Evolutionary conservation across 30 jellyfish, hydroid and myxozoan genomes (phyloP), one percentile per base, ranked within the genome.

Genomic region (Clytia hemisphaerica): DNA sequence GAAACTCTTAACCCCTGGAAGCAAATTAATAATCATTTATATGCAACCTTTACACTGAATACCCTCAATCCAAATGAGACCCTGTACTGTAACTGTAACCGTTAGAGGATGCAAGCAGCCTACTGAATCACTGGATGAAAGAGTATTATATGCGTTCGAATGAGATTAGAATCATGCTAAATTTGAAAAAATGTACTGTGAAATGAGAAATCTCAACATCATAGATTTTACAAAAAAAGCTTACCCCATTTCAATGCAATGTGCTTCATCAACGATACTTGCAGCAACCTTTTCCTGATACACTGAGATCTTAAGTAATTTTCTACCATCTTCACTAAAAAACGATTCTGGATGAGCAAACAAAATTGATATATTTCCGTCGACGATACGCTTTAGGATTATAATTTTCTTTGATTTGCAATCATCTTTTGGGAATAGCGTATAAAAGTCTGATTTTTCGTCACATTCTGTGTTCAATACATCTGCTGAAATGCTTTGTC

Each of bases 261-360:
- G 60, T 46, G 60, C 60, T 46, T 46, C 9, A 46, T 46, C 60
- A 46, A 46, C 24, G 10, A 46, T 31, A 46, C 24, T n/a, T 4
- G 60, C 60, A 46, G 24, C 60, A 2, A 9, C 60, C 24, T 31
- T 2, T 9, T 46, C 60, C 24, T 46, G 60, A 9, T n/a, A 46
- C 9, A 31, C 30, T 2, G 3, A 2, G 19, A 31, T n/a, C 60
- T 46, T 46, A 9, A 46, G 60, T n/a, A 46, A 31, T 46, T 46
- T 46, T 46, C 60, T 27, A 4, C 60, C 60, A 46, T 46, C 19
- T 2, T 3, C 9, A 46, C 60, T 46, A 2, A 46, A 9, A 46
- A 46, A 31, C 19, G 60, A 27, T 46, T 46, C 60, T 3, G 60
- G 60, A 9, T 46, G 60, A 9, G 60, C 60, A 46, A 46, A 46